Base-by-base conservation (phyloP, 2,113 vertebrate genomes). In the Chelonoidis abingdonii region DNA sequence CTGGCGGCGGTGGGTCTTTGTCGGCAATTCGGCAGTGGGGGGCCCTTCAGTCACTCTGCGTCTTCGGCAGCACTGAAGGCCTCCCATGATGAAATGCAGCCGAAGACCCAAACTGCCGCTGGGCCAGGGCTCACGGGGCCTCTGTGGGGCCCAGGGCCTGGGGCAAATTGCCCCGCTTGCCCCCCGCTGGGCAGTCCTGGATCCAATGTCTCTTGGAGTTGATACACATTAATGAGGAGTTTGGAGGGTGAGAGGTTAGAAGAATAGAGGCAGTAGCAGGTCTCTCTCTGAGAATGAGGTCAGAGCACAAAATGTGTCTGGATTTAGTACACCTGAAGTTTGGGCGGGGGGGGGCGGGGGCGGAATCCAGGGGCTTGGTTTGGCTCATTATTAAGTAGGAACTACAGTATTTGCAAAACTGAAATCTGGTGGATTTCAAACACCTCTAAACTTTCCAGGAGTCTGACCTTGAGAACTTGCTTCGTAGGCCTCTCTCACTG, bases 301-400 rank as follows among this genome's bases (percentile, higher is more conserved):
- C 38, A 44, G 25, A 44, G 38, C 41, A 47, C 41, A 27, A 41
- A 76, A 76, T 78, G 38, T 44, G 3, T 16, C 57, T 87, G 90
- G 27, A 19, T 84, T 78, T 62, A 47, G 86, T 16, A 7, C 91
- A 27, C 78, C 50, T 7, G 5, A 53, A 38, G 24, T 87, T 25
- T 31, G 76, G n/a, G n/a, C n/a, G n/a, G 25, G n/a, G n/a, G n/a
- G 21, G 10, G 5, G 38, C 27, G n/a, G 76, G 24, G 2, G 13
- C 13, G 2, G 0, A 3, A 0, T 0, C 2, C 41, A 78, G 75
- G 75, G 22, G 5, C 13, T 29, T 78, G 24, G 12, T 47, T 78
- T 78, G 24, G 41, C 5, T 44, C 75, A 78, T 78, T 78, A 76
- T n/a, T 69, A 69, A 69, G 62, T 31, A 9, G 47, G 47, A 79